Evolutionary conservation across 2,113 vertebrate genomes (phyloP), one percentile per base, ranked within the genome.

Genomic region (Semicossyphus pulcher): DNA sequence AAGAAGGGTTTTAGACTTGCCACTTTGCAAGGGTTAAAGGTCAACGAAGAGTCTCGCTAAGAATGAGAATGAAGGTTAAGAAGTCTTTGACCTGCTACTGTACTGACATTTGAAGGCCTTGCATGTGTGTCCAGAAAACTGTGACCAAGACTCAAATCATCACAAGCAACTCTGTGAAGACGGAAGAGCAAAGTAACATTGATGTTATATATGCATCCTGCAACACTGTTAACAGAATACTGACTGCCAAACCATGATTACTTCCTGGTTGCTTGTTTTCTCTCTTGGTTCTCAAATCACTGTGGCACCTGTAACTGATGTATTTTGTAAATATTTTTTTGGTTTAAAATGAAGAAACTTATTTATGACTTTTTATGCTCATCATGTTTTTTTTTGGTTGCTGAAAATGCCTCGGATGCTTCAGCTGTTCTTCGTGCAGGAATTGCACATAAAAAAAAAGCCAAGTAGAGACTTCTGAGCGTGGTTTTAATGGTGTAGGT

Each of bases 321-420:
- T 68, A 77, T 66, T 85, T 69, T 92, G 86, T 91, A 89, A 84
- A 88, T 88, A 81, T 21, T 14, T 29, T 56, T 80, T 61, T 81
- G 60, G 59, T 80, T 88, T 89, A 62, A 80, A 76, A 80, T 67
- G 80, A 85, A 88, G 60, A 84, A 67, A 83, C 72, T 47, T 90
- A 91, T 92, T 91, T 90, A 91, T 89, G 76, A 81, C 64, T 81
- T 88, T 86, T 68, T 86, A 80, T 61, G 39, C 76, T 80, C 44
- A 58, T 81, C 14, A 60, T 62, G n/a, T 57, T 39, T 45, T 28
- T 54, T 80, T 77, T 61, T 9, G 21, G 69, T 78, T 67, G 49
- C 59, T 83, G 44, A 34, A 76, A 72, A 78, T 51, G 74, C 72
- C 57, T 79, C 12, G 10, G 72, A 75, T 53, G 71, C 68, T 78